Evolutionary conservation across 2,113 vertebrate species (phyloP).

Genomic region (Penelope pileata): DNA sequence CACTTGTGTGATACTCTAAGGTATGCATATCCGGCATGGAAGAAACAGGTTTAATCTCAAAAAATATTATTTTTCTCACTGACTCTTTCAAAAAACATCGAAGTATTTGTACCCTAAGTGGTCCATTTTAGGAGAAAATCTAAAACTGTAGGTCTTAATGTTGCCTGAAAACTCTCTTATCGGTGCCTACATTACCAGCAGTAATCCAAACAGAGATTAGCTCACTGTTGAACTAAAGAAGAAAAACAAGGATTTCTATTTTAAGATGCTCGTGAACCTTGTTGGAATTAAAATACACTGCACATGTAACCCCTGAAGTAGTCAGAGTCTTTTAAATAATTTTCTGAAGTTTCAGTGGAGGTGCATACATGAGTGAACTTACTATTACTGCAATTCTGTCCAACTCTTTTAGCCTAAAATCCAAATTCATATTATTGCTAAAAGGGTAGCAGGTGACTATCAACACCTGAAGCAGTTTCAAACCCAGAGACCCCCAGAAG

Average conservation of each 20-base stretch:
- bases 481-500: background rate
- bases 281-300: background rate
- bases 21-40: background rate
- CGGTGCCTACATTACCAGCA: background rate
- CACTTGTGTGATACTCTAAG: background rate
- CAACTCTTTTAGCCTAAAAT: background rate
- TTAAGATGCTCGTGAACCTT: constrained; percentile 19
- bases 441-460: background rate
- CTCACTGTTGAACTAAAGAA: background rate
- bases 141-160: background rate
- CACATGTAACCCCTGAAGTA: constrained; percentile 22
- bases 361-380: background rate
- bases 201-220: background rate
- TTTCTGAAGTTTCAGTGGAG: background rate
- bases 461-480: background rate
- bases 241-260: constrained; percentile 49
- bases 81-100: background rate
- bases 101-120: background rate
- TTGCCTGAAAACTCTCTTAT: background rate
- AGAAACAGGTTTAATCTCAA: background rate
- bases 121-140: constrained; percentile 19
- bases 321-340: background rate
- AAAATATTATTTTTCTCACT: constrained; percentile 10
- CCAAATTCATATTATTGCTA: background rate
- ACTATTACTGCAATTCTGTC: background rate